Conservation (phyloP, 1,140 invertebrate species). For the Diorhabda sublineata region DNA sequence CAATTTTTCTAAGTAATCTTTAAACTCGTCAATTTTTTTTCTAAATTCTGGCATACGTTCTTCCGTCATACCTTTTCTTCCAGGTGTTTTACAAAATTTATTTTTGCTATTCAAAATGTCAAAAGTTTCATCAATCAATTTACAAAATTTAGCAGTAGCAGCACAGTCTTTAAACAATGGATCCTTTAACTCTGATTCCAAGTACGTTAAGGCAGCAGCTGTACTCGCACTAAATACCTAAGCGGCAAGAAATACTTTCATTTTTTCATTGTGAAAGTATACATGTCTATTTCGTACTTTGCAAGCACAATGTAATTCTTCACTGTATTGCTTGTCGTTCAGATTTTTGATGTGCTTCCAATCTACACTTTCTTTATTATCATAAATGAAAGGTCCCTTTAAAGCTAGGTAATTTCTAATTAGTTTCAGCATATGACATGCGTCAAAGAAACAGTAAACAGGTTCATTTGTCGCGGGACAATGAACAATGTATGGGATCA, state of each 20-base stretch:
- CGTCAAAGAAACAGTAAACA: constrained; percentile 17
- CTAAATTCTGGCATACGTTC: not conserved
- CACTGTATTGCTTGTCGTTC: not conserved
- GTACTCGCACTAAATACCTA: not conserved
- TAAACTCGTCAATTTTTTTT: not conserved
- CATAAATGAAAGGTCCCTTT: no score
- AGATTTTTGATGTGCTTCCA: no score
- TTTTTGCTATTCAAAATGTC: constrained; percentile 23
- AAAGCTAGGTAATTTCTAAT: no score
- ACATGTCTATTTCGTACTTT: not conserved
- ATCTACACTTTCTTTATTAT: no score
- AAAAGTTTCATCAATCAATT: constrained; percentile 25
- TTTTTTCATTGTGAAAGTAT: not conserved
- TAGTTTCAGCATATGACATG: constrained; percentile 26
- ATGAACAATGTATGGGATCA: no score
- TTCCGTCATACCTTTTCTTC: not conserved
- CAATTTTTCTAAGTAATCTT: not conserved
- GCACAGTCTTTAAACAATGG: constrained; percentile 18
- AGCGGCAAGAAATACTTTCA: not conserved
- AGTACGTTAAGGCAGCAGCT: not conserved
- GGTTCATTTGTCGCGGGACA: constrained; percentile 22
- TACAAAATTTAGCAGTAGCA: constrained; percentile 20
- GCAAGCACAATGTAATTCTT: not conserved
- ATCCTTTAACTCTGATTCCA: constrained; percentile 3
- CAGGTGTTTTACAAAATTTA: constrained; percentile 17